Percentiles rank a stretch among this genome's conserved stretches.
Evolutionary conservation across 92 coral and sea anemone genomes (phyloP).

Genomic region (Palythoa heliodiscus): DNA sequence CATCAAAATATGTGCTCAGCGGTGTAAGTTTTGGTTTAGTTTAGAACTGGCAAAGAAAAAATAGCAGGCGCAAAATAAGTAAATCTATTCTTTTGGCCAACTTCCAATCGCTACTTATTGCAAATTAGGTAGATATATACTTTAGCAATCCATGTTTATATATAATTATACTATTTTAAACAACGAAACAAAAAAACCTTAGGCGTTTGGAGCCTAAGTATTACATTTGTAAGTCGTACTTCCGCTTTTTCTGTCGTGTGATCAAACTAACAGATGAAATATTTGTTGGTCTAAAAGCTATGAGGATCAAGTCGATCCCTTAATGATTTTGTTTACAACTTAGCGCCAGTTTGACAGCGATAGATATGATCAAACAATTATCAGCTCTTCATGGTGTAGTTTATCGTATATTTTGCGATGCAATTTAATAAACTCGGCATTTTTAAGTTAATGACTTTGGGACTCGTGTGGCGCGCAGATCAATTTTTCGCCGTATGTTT

Average conservation of each 20-base stretch:
- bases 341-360: neutral
- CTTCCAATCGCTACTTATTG: neutral
- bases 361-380: neutral
- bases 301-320: neutral
- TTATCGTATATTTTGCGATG: slow-evolving; percentile 1
- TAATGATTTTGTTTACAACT: neutral
- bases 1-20: neutral
- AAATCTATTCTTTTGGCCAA: neutral
- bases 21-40: neutral
- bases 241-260: neutral
- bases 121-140: neutral
- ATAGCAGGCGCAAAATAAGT: neutral
- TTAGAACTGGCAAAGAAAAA: neutral
- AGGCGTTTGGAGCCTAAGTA: neutral
- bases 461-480: too few species aligned
- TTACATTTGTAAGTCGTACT: neutral
- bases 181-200: neutral
- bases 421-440: neutral
- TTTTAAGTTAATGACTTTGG: too few species aligned
- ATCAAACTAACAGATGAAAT: neutral
- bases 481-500: too few species aligned
- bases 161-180: neutral
- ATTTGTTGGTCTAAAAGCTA: neutral
- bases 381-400: neutral
- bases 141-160: neutral